A percentile compares a stretch with the other conserved stretches of the same genome.
Conservation (phyloP, 2,113 vertebrate species). For the Cinclus mexicanus region DNA sequence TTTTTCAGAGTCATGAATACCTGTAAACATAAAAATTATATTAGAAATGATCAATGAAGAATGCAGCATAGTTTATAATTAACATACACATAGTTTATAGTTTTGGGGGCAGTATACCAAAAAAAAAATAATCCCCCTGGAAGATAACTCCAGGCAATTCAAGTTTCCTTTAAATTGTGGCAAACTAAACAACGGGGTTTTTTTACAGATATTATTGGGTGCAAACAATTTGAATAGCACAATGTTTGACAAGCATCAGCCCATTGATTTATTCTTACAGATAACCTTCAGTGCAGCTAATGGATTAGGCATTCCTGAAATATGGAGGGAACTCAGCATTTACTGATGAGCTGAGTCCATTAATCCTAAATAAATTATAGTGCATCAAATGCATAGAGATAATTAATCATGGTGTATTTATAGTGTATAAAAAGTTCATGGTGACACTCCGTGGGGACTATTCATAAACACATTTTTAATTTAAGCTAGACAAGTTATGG, state of each 20-base stretch:
- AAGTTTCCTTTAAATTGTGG: background rate
- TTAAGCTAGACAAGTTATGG: background rate
- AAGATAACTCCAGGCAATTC: background rate
- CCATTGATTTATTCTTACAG: background rate
- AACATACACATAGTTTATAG: background rate
- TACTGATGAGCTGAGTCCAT: background rate
- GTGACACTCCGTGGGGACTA: background rate
- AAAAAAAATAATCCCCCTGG: background rate
- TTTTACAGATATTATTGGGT: background rate
- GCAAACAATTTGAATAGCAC: background rate
- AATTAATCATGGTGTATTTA: background rate
- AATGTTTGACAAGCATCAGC: background rate
- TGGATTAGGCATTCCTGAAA: background rate
- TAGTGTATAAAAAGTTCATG: background rate
- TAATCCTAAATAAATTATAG: slow-evolving; percentile 39
- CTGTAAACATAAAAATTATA: background rate
- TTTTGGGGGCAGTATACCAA: background rate
- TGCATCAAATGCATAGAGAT: background rate
- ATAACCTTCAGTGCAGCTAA: background rate
- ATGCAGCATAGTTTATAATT: background rate
- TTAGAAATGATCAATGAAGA: background rate
- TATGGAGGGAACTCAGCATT: background rate
- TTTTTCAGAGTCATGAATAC: background rate
- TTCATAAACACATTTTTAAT: slow-evolving; percentile 1
- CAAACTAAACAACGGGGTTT: background rate